Conservation (phyloP, 1,140 invertebrate species). For the Asbolus verrucosus region DNA sequence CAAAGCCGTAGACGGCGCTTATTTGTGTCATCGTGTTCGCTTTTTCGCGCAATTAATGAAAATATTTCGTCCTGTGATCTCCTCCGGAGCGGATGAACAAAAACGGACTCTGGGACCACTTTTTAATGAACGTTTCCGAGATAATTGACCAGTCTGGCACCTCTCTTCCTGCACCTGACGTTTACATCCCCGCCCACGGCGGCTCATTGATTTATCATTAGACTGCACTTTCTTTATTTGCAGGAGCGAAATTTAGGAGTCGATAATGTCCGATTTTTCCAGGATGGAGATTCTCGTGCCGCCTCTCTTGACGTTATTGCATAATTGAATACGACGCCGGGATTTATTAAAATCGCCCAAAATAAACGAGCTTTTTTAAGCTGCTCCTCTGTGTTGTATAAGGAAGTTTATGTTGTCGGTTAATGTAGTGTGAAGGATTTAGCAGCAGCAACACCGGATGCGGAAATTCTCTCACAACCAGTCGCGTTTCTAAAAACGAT, state of each 20-base stretch:
- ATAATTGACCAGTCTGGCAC: neutral
- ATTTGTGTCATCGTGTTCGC: slow-evolving; percentile 2
- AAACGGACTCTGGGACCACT: neutral
- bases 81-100: too few species aligned
- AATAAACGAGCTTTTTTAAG: slow-evolving; percentile 34
- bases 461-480: slow-evolving; percentile 19
- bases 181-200: too few species aligned
- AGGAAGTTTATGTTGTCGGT: slow-evolving; percentile 21
- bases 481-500: slow-evolving; percentile 28
- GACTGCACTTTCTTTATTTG: neutral
- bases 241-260: too few species aligned
- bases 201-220: slow-evolving; percentile 12
- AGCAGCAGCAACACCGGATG: neutral
- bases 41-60: neutral
- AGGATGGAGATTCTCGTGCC: slow-evolving; percentile 13
- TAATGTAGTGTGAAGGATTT: slow-evolving; percentile 34
- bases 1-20: neutral
- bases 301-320: slow-evolving; percentile 24
- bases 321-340: slow-evolving; percentile 14
- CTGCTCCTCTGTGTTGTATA: neutral
- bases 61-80: neutral
- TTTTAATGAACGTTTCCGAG: neutral
- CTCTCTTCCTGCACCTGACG: slow-evolving; percentile 13
- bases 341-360: slow-evolving; percentile 37
- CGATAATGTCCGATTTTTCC: slow-evolving; percentile 13